phyloP scores from a whole-genome alignment of 2,888 invertebrate genomes.

The Phengaris arion region DNA sequence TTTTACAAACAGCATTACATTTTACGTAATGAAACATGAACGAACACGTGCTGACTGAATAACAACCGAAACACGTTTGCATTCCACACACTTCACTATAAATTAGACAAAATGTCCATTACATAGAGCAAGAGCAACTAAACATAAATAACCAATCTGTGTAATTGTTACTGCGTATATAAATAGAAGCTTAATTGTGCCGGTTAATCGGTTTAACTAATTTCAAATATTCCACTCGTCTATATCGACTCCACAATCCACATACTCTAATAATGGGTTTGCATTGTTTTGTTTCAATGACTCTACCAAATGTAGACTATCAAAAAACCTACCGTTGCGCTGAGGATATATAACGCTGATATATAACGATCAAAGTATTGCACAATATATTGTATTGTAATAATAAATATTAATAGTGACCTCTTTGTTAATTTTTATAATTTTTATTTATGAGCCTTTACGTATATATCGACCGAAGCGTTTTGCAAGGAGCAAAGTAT shows the following conservation, averaged over 20 bases:
- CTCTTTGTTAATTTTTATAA: conserved; percentile 4
- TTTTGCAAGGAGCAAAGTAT: too few species aligned
- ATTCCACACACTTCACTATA: conserved; percentile 5
- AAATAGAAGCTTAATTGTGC: conserved; percentile 24
- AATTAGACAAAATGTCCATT: conserved; percentile 13
- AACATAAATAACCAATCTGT: conserved; percentile 20
- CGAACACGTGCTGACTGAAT: not conserved
- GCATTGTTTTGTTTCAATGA: not conserved
- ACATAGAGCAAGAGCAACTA: not conserved
- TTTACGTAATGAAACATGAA: not conserved
- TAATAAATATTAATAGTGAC: not conserved
- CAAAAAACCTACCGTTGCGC: not conserved
- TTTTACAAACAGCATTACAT: not conserved
- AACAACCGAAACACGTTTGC: conserved; percentile 8
- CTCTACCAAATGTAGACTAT: not conserved
- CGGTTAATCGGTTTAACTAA: conserved; percentile 23
- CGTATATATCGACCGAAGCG: conserved; percentile 1
- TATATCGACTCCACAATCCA: conserved; percentile 14
- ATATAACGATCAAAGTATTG: too few species aligned
- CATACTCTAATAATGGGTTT: conserved; percentile 16
- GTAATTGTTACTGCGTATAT: conserved; percentile 19
- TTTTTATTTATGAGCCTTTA: conserved; percentile 16
- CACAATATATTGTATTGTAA: conserved; percentile 2
- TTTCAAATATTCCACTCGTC: conserved; percentile 20
- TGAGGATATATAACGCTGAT: not conserved